phyloP scores from a whole-genome alignment of 2,113 vertebrate species.

The Dicrurus megarhynchus region DNA sequence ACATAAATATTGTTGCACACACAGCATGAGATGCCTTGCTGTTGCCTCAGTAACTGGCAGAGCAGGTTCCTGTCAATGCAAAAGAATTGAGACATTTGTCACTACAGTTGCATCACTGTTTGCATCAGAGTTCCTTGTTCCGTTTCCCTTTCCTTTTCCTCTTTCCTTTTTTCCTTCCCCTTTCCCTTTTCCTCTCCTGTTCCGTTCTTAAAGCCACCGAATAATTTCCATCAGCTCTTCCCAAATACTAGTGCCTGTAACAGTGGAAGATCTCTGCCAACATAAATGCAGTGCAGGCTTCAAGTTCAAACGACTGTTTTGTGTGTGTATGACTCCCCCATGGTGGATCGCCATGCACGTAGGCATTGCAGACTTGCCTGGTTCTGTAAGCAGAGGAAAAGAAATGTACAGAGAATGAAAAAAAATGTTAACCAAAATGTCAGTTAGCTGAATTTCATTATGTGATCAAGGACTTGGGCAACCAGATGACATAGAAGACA shows the following conservation, averaged over 20 bases:
- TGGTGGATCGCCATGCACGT: fast-evolving
- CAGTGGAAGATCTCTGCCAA: not conserved
- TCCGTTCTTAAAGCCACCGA: not conserved
- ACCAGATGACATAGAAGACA: not conserved
- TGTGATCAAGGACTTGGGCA: not conserved
- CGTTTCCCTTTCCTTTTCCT: not conserved
- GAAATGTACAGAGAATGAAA: not conserved
- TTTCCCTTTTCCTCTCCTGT: not conserved
- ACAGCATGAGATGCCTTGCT: not conserved
- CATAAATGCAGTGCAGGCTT: not conserved
- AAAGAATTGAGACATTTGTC: not conserved
- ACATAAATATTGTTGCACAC: not conserved
- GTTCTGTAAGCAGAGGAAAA: not conserved
- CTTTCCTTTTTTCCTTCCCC: not conserved
- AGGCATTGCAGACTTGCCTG: not conserved
- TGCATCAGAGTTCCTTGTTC: not conserved
- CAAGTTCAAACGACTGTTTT: not conserved
- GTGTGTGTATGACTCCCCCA: not conserved
- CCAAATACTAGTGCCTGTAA: not conserved
- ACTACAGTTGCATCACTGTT: fast-evolving
- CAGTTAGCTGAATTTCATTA: not conserved
- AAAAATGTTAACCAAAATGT: not conserved
- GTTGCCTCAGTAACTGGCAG: not conserved
- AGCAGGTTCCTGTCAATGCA: not conserved
- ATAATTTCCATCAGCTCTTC: not conserved